phyloP scores from a whole-genome alignment of 2,888 invertebrate genomes.

The Plebejus melissa region DNA sequence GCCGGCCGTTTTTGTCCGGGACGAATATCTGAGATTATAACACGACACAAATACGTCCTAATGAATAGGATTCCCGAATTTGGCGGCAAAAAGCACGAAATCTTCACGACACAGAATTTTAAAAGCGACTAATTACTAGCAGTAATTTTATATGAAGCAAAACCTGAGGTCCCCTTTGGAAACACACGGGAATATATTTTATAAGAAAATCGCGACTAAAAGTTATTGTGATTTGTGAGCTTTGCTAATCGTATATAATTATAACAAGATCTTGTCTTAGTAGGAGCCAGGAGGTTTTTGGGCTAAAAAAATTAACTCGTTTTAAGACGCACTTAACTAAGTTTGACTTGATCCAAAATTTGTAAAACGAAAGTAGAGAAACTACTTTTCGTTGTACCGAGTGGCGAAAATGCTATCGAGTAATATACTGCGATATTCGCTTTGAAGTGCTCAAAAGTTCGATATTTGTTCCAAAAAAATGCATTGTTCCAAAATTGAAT shows the following conservation, averaged over 20 bases:
- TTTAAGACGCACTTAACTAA: no score
- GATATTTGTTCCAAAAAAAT: background rate
- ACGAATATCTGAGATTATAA: slow-evolving; percentile 25
- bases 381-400: no score
- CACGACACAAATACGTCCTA: slow-evolving; percentile 27
- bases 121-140: slow-evolving; percentile 45
- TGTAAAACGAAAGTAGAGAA: no score
- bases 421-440: no score
- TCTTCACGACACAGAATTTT: slow-evolving; percentile 42
- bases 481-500: background rate
- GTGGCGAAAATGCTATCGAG: no score
- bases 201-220: background rate
- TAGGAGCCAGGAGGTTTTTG: no score
- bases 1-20: background rate
- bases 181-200: slow-evolving; percentile 35
- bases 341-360: no score
- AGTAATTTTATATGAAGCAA: slow-evolving; percentile 43
- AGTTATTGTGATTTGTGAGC: background rate
- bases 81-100: slow-evolving; percentile 36
- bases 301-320: no score
- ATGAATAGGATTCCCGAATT: slow-evolving; percentile 34
- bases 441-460: background rate
- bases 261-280: no score
- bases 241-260: no score
- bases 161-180: slow-evolving; percentile 34